Conservation (phyloP, 2,113 vertebrate species). For the Menura novaehollandiae region DNA sequence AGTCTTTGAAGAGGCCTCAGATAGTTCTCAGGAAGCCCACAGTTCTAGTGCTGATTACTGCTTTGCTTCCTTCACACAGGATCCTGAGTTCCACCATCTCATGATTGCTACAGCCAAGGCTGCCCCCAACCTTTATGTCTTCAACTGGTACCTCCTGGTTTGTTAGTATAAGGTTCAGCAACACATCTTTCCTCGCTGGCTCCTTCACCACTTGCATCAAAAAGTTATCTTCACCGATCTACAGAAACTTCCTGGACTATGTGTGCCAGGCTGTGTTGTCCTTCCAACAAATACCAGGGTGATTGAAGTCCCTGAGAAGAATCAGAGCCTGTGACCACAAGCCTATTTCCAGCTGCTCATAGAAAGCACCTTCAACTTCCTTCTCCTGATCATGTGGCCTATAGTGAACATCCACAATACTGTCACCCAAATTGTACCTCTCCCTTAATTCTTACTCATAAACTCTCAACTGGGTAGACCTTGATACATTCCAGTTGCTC, state of each 20-base stretch:
- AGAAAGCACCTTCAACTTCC: not conserved
- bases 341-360: rapidly evolving
- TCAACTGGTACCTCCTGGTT: not conserved
- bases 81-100: too few species aligned
- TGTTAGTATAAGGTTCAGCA: not conserved
- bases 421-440: not conserved
- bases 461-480: not conserved
- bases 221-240: not conserved
- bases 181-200: not conserved
- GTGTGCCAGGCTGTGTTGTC: not conserved
- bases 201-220: not conserved
- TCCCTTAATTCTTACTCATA: not conserved
- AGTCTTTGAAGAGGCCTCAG: too few species aligned
- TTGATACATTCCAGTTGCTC: not conserved
- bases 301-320: not conserved
- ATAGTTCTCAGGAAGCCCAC: too few species aligned
- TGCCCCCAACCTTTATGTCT: not conserved
- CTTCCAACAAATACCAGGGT: not conserved
- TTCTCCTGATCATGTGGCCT: not conserved
- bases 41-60: too few species aligned
- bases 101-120: too few species aligned
- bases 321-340: not conserved
- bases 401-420: not conserved
- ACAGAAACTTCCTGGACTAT: not conserved
- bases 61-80: too few species aligned